Evolutionary conservation across 2,888 invertebrate species (phyloP), one percentile per base, ranked within the genome.

Genomic region (Zaprionus bogoriensis): DNA sequence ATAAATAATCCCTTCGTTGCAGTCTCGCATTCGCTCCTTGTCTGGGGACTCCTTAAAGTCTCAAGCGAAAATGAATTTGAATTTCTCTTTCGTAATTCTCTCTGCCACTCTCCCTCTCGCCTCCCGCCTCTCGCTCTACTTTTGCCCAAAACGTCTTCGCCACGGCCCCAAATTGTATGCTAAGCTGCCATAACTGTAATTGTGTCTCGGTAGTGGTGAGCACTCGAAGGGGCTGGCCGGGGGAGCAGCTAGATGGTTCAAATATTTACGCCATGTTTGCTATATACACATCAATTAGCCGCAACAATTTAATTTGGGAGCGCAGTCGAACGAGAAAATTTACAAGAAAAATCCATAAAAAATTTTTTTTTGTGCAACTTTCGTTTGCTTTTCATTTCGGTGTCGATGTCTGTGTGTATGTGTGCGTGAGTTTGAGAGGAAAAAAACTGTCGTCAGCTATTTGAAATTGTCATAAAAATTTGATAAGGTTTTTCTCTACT

Each of bases 331-430:
- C 53, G 52, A 46, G 44, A 73, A 73, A 58, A 70, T 62, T 41
- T 58, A 84, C 78, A 84, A 67, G 70, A 68, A 79, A 83, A 83
- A 66, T 77, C 80, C 74, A 85, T 82, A 75, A 75, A 79, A 59
- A 68, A 61, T 51, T 12, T 28, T 57, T 54, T 73, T 41, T 20
- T 22, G 57, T 61, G 44, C 84, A 77, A 83, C 52, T 64, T 63
- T 66, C 55, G 30, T 63, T 68, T 12, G 17, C 17, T 22, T 20
- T 27, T 17, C 38, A 10, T 32, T 39, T n/a, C n/a, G n/a, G 7
- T 28, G 3, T 57, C 12, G n/a, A 4, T 30, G 14, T 22, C 6
- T 19, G 27, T 36, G 28, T 28, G 17, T 46, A 38, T 30, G 45
- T 5, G 44, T 17, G 14, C 4, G 23, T 38, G 27, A 32, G 14